Conservation (phyloP, 2,888 invertebrate species). For the Brenthis ino region DNA sequence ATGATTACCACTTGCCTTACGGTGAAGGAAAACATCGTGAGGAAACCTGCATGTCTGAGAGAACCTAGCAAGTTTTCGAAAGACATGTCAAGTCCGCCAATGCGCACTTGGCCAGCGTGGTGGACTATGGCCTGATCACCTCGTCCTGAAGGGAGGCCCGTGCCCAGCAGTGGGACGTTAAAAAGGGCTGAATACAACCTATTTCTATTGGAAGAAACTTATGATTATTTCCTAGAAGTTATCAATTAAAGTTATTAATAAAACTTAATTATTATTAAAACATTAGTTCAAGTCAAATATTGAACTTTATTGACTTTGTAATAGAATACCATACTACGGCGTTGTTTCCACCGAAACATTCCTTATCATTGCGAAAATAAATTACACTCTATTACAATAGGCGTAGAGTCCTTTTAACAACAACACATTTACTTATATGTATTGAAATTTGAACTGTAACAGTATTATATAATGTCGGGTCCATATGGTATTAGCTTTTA, state of each 20-base stretch:
- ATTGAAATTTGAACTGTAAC: slow-evolving; percentile 58
- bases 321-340: not conserved
- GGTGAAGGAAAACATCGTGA: too few species aligned
- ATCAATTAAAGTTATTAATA: slow-evolving; percentile 15
- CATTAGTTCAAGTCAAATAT: not conserved
- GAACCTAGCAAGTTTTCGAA: too few species aligned
- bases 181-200: too few species aligned
- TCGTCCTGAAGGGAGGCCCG: too few species aligned
- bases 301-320: slow-evolving; percentile 5
- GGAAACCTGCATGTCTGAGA: too few species aligned
- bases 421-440: slow-evolving; percentile 53
- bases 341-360: not conserved
- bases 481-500: slow-evolving; percentile 59
- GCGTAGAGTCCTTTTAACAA: slow-evolving; percentile 59
- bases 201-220: slow-evolving; percentile 8
- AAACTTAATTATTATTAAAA: slow-evolving; percentile 6
- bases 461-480: slow-evolving; percentile 53
- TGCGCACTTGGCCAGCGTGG: too few species aligned
- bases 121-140: too few species aligned
- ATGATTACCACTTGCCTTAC: too few species aligned
- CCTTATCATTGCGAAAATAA: slow-evolving; percentile 46
- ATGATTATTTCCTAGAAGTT: slow-evolving; percentile 15
- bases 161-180: too few species aligned
- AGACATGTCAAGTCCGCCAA: too few species aligned
- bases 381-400: slow-evolving; percentile 55